Evolutionary conservation across 2,113 vertebrate genomes (phyloP), one percentile per base, ranked within the genome.

Genomic region (Oreochromis tanganicae): DNA sequence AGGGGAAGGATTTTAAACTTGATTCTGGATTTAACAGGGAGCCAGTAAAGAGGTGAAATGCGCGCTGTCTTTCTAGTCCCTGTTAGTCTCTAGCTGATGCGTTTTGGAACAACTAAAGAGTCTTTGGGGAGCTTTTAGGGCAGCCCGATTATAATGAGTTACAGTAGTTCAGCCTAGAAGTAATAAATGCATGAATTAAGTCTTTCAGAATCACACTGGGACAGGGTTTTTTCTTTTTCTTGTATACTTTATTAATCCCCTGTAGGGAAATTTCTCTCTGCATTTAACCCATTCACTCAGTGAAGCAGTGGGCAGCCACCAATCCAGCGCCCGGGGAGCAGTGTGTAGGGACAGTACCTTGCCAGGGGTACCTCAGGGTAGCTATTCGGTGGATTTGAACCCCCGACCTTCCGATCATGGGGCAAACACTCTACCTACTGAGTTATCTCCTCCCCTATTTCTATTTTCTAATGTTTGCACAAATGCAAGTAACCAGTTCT

Each of bases 271-370:
- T 34, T 61, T 61, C 9, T 61, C 9, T 61, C 57, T 61, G 29
- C 59, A 63, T 34, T 63, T 63, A 63, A 19, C 9, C 34, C 9
- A 34, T 63, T 63, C 59, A 63, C 59, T 63, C 16, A 11, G 29
- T 63, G 29, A 63, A 34, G 29, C 59, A 6, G 29, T 61, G 29
- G 5, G 29, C 57, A 61, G 27, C 27, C 57, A 32, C 27, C 57
- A 61, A 32, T 61, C 29, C 57, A 32, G 14, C 29, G 0, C 57
- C 29, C 0, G 1, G 29, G 29, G 16, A 34, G 29, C 59, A 63
- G 29, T 63, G 1, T 63, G 29, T 63, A 63, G 16, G 59, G 59
- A 63, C 57, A 61, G 29, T 61, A 34, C 16, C 57, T 61, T 61
- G 29, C 57, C 4, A 57, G 2, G 55, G 7, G 27, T 61, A 61